These are phyloP conservation scores for Zaprionus kolodkinae DNA, from an alignment of 1,140 invertebrate species.

Conservation along the genomic window DNA sequence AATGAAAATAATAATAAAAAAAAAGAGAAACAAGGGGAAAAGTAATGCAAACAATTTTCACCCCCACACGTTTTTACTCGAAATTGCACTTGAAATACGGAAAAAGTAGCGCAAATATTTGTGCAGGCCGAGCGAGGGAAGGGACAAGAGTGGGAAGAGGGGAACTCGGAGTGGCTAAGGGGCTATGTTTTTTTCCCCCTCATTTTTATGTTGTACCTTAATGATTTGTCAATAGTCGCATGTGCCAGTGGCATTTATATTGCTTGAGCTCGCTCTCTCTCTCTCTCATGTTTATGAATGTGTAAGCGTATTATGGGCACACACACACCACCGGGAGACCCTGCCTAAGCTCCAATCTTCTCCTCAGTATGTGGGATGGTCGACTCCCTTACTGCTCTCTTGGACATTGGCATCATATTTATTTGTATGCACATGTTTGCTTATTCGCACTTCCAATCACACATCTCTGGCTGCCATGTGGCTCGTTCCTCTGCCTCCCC, in stretches of 20 bases:
- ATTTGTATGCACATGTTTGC: slow-evolving; percentile 36
- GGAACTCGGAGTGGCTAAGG: background rate
- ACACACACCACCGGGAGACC: background rate
- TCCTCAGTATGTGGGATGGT: background rate
- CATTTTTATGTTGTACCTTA: slow-evolving; percentile 42
- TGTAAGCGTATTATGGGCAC: slow-evolving; percentile 46
- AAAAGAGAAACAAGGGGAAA: slow-evolving; percentile 4
- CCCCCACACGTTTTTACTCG: slow-evolving; percentile 25
- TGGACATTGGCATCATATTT: slow-evolving; percentile 45
- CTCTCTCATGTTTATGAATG: slow-evolving; percentile 44
- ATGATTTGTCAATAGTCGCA: slow-evolving; percentile 64
- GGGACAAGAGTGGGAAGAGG: background rate
- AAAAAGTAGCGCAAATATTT: slow-evolving; percentile 57
- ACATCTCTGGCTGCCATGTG: slow-evolving; percentile 47
- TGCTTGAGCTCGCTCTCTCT: slow-evolving; percentile 25
- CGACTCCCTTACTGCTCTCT: background rate
- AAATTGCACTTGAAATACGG: slow-evolving; percentile 45
- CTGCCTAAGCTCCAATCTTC: background rate
- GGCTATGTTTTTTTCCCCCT: slow-evolving; percentile 1
- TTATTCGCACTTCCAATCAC: slow-evolving; percentile 47
- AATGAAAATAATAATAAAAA: background rate
- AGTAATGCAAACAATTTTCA: slow-evolving; percentile 57
- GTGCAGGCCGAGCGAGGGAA: slow-evolving; percentile 16
- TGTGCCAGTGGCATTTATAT: slow-evolving; percentile 50
- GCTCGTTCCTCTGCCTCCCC: slow-evolving; percentile 11